Base-by-base conservation (phyloP, 2,113 vertebrate species). In the Amia ocellicauda region DNA sequence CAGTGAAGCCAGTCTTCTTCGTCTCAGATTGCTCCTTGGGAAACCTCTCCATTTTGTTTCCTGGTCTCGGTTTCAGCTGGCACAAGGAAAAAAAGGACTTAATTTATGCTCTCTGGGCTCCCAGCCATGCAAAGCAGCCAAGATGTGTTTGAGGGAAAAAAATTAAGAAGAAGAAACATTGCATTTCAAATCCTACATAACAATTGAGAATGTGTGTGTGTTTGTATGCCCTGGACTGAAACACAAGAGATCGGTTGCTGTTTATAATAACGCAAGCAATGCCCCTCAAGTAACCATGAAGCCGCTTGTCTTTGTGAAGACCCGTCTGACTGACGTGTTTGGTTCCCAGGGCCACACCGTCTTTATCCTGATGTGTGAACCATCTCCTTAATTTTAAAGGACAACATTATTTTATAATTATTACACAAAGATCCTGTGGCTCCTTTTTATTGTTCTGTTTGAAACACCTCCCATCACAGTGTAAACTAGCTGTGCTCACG, bases 1-100 rank as follows among this genome's bases (percentile, higher is more conserved):
- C 13, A 53, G 56, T 49, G 64, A 53, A 26, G 56, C 63, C 63
- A 69, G 57, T 57, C 41, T 3, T 42, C 20, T 57, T 23, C 49
- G 60, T 67, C 53, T 75, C 59, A 66, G 50, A 29, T 73, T 66
- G 51, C 59, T 57, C 31, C 61, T 50, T 53, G 62, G 68, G 62
- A 70, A 58, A 63, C 54, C 23, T 24, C 42, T 24, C 51, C 58
- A 63, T 58, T 52, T 19, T 58, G 13, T 51, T 47, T 14, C 58
- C 58, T 36, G 20, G 24, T 51, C 29, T 54, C 40, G 41, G n/a
- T 47, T 58, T 50, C 53, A 20, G 50, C 8, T 54, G 27, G 19
- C 51, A 50, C 58, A 53, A 29, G 62, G 53, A 59, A 63, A 62
- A 69, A 54, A 19, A 53, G 50, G 47, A 54, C 36, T 55, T 71